Percentiles rank a stretch among this genome's conserved stretches.
Evolutionary conservation across 2,797 vertebrate genomes (phyloP).

Genomic region (Bufotes viridis): DNA sequence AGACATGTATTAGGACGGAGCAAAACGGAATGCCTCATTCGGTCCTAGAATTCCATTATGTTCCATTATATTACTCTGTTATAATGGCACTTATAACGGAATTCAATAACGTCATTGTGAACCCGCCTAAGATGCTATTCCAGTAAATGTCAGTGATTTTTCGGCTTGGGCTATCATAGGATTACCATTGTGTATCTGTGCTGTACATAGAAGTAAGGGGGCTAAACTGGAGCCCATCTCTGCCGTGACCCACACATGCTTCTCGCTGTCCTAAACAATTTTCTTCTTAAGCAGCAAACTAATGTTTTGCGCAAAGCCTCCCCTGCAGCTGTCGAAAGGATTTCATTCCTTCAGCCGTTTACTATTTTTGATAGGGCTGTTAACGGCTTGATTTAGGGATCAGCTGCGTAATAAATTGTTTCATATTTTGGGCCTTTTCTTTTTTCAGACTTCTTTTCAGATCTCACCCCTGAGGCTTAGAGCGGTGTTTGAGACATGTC

Average conservation of each 20-base stretch:
- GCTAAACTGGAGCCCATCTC: neutral
- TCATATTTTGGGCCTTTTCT: slow-evolving; percentile 62
- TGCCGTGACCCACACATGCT: neutral
- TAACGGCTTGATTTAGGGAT: slow-evolving; percentile 66
- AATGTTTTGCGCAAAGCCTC: slow-evolving; percentile 67
- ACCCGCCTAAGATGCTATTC: too few relatives aligned
- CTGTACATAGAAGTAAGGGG: neutral
- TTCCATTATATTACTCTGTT: too few relatives aligned
- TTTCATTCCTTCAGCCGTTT: slow-evolving; percentile 74
- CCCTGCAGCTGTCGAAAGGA: slow-evolving; percentile 70
- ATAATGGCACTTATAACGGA: too few relatives aligned
- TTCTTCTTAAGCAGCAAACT: slow-evolving; percentile 68
- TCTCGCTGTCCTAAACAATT: slow-evolving; percentile 60
- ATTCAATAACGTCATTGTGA: too few relatives aligned
- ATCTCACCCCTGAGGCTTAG: slow-evolving; percentile 68
- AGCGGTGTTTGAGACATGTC: slow-evolving; percentile 72
- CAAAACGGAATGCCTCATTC: too few relatives aligned
- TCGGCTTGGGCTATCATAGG: neutral
- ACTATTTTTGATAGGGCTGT: slow-evolving; percentile 70
- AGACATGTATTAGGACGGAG: too few relatives aligned
- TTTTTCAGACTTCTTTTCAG: slow-evolving; percentile 67
- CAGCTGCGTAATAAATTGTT: slow-evolving; percentile 60
- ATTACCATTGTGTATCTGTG: neutral
- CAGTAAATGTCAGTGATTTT: too few relatives aligned
- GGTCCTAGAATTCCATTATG: too few relatives aligned